Evolutionary conservation across 2,888 invertebrate species (phyloP).

Genomic region (Lasioglossum pauxillum): DNA sequence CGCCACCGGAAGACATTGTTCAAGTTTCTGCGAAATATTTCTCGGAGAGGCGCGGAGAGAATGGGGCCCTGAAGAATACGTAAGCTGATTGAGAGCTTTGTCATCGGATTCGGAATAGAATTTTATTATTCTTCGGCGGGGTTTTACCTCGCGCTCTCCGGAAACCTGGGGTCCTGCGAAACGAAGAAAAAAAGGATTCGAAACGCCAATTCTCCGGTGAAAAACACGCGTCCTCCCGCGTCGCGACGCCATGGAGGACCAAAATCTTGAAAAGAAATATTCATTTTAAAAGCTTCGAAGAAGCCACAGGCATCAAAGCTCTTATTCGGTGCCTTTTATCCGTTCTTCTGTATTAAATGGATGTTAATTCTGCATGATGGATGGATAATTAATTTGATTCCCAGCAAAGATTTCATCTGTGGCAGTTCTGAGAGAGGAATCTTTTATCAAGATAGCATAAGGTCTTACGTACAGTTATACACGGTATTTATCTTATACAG

Average conservation of each 20-base stretch:
- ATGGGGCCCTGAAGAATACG: background rate
- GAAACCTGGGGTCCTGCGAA: constrained; percentile 5
- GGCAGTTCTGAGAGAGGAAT: no score
- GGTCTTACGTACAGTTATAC: no score
- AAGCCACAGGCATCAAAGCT: no score
- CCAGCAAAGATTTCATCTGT: no score
- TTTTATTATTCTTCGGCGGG: constrained; percentile 33
- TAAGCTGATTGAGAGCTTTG: constrained; percentile 4
- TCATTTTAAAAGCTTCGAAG: no score
- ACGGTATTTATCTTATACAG: no score
- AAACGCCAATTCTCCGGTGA: background rate
- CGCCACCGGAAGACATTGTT: background rate
- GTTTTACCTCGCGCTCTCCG: background rate
- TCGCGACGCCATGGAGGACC: background rate
- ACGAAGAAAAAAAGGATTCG: background rate
- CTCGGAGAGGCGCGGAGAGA: background rate
- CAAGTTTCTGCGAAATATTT: constrained; percentile 16
- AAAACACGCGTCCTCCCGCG: background rate
- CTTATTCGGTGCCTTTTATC: no score
- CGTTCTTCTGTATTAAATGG: no score
- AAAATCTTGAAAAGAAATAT: background rate
- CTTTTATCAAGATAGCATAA: no score
- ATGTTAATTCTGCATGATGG: no score
- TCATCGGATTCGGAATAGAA: constrained; percentile 24
- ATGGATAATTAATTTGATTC: no score